Evolutionary conservation across 2,797 vertebrate genomes (phyloP).

Genomic region (Danionella dracula): DNA sequence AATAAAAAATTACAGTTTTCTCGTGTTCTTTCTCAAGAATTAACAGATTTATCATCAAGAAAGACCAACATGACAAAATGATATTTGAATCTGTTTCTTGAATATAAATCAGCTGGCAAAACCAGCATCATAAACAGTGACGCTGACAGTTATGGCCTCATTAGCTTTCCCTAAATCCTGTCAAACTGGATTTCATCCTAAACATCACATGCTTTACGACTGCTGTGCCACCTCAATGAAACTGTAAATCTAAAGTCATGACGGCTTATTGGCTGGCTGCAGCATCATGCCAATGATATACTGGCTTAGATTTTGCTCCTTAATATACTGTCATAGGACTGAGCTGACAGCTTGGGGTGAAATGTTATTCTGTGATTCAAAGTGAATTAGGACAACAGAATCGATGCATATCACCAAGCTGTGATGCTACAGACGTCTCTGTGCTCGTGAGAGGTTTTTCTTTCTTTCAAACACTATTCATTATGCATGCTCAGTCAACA

Average conservation of each 20-base stretch:
- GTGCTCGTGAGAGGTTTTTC: constrained; percentile 27
- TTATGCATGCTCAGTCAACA: constrained; percentile 48
- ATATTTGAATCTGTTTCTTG: background rate
- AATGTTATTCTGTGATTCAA: constrained; percentile 27
- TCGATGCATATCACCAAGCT: constrained; percentile 27
- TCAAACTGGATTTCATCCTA: constrained; percentile 14
- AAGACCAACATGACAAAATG: background rate
- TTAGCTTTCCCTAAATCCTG: constrained; percentile 27
- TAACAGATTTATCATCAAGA: background rate
- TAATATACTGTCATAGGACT: constrained; percentile 26
- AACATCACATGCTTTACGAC: constrained; percentile 34
- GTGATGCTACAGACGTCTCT: constrained; percentile 20
- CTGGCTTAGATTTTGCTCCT: constrained; percentile 20
- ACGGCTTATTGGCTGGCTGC: constrained; percentile 28
- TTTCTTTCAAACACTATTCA: constrained; percentile 39
- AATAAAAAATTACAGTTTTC: background rate
- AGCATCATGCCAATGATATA: constrained; percentile 23
- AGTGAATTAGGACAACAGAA: constrained; percentile 32
- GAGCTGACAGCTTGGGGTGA: constrained; percentile 16
- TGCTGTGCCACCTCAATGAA: constrained; percentile 26
- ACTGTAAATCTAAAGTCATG: constrained; percentile 35
- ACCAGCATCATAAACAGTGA: constrained; percentile 4
- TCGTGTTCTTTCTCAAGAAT: background rate
- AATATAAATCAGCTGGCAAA: background rate
- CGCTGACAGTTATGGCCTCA: constrained; percentile 25